Percentiles rank a stretch among this genome's conserved stretches.
These are phyloP conservation scores for Trissolcus japonicus DNA, from an alignment of 2,888 invertebrate species.

Conservation along the genomic window DNA sequence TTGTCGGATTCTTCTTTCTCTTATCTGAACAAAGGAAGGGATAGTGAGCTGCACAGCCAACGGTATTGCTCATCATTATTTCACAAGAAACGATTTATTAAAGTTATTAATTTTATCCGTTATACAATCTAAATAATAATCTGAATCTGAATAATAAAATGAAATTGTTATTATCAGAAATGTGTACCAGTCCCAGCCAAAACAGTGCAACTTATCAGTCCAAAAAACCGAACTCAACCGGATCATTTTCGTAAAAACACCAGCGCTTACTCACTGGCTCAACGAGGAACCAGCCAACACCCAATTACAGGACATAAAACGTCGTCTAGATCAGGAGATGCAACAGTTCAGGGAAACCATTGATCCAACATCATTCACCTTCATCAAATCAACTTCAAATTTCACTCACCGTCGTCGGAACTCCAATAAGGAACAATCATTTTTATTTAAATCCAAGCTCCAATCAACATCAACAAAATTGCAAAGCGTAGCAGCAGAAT, in stretches of 20 bases:
- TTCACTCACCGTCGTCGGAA: not conserved
- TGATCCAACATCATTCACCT: too few relatives aligned
- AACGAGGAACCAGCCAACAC: slow-evolving; percentile 12
- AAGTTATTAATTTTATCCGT: not conserved
- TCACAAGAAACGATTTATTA: not conserved
- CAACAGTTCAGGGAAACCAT: slow-evolving; percentile 22
- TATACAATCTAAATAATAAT: not conserved
- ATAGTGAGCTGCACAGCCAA: not conserved
- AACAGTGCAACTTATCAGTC: slow-evolving; percentile 40
- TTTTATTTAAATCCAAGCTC: not conserved
- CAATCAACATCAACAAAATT: slow-evolving; percentile 5
- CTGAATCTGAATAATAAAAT: not conserved
- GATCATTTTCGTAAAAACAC: slow-evolving; percentile 44
- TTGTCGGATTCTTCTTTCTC: not conserved
- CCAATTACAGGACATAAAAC: slow-evolving; percentile 38
- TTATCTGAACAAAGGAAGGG: not conserved
- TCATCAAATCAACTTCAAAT: too few relatives aligned
- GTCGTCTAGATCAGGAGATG: slow-evolving; percentile 44
- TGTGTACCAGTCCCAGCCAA: slow-evolving; percentile 8
- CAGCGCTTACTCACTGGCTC: slow-evolving; percentile 14
- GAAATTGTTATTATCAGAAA: slow-evolving; percentile 9
- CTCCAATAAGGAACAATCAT: slow-evolving; percentile 1
- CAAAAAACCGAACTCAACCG: slow-evolving; percentile 42
- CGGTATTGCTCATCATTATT: not conserved
- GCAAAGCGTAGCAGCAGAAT: not conserved